Percentiles rank a stretch among this genome's conserved stretches.
phyloP scores from a whole-genome alignment of 2,888 invertebrate genomes.

The Acleris literana region DNA sequence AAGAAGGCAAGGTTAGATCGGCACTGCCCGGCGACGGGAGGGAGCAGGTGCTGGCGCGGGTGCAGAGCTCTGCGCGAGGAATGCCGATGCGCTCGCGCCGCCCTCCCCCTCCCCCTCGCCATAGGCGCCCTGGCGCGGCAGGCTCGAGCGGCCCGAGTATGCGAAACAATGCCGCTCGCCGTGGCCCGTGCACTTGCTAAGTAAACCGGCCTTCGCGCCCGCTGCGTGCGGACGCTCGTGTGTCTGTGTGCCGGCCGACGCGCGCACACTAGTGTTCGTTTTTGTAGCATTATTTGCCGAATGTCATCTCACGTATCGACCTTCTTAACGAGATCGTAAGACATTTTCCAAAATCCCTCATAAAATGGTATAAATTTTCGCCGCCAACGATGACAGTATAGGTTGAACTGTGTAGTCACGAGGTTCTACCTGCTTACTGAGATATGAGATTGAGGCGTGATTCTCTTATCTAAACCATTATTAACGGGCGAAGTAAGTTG shows the following conservation, averaged over 20 bases:
- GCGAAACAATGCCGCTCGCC: slow-evolving; percentile 35
- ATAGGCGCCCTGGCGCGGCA: neutral
- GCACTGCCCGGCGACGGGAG: slow-evolving; percentile 3
- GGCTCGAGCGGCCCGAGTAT: slow-evolving; percentile 18
- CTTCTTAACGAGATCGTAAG: neutral
- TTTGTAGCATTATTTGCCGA: too few relatives aligned
- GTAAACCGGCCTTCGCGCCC: slow-evolving; percentile 28
- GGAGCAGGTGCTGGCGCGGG: slow-evolving; percentile 22
- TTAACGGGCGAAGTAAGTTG: too few relatives aligned
- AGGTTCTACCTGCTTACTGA: too few relatives aligned
- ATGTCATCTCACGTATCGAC: neutral
- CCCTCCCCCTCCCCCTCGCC: neutral
- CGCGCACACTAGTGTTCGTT: too few relatives aligned
- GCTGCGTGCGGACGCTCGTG: neutral
- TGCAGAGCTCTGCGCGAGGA: slow-evolving; percentile 18
- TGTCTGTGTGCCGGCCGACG: neutral
- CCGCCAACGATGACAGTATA: too few relatives aligned
- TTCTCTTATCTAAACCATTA: too few relatives aligned
- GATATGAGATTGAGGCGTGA: too few relatives aligned
- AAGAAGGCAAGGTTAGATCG: neutral
- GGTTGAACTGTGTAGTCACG: too few relatives aligned
- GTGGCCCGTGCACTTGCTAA: slow-evolving; percentile 32
- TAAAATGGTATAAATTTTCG: too few relatives aligned
- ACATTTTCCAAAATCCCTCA: too few relatives aligned
- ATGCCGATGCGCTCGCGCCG: slow-evolving; percentile 24